phyloP scores from a whole-genome alignment of 2,888 invertebrate species.

The Phengaris alcon region DNA sequence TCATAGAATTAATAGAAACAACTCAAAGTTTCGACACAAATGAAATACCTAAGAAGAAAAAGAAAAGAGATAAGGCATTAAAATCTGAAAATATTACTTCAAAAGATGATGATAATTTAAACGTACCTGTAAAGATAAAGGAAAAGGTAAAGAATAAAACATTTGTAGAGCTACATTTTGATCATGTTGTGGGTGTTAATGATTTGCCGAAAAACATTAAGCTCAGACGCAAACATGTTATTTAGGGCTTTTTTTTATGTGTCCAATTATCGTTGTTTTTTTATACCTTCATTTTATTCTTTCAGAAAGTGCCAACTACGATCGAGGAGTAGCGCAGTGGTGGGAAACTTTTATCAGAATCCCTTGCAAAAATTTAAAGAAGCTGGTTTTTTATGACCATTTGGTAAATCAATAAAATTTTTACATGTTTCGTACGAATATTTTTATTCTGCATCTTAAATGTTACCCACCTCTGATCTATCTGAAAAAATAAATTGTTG shows the following conservation, averaged over 20 bases:
- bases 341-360: conserved; percentile 12
- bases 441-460: background rate
- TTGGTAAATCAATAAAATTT: conserved; percentile 28
- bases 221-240: conserved; percentile 16
- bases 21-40: conserved; percentile 25
- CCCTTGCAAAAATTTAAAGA: background rate
- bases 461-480: conserved; percentile 15
- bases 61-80: conserved; percentile 30
- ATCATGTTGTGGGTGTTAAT: conserved; percentile 20
- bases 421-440: conserved; percentile 7
- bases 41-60: conserved; percentile 45
- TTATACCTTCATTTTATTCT: conserved; percentile 8
- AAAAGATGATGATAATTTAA: background rate
- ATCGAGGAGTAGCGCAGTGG: conserved; percentile 11
- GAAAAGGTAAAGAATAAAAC: conserved; percentile 6
- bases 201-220: conserved; percentile 18
- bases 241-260: conserved; percentile 7
- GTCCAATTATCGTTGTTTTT: background rate
- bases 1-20: background rate
- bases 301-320: conserved; percentile 19
- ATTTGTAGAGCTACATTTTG: conserved; percentile 16
- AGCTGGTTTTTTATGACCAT: conserved; percentile 11
- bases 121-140: background rate
- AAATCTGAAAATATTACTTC: background rate
- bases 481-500: conserved; percentile 12